These are phyloP conservation scores for Lagenorhynchus albirostris DNA, from an alignment of 2,113 vertebrate species.

Conservation along the genomic window DNA sequence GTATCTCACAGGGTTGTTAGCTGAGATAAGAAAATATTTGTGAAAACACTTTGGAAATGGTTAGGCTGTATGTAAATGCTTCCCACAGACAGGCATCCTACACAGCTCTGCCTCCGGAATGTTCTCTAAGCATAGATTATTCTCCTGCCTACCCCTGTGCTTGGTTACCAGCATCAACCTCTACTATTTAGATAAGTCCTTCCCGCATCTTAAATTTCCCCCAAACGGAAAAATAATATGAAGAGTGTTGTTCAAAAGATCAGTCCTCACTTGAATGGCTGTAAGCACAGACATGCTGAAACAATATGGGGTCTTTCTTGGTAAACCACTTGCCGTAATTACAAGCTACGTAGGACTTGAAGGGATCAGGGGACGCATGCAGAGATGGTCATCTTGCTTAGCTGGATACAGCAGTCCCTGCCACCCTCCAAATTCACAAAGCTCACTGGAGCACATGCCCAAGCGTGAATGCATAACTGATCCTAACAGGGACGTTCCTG, in stretches of 20 bases:
- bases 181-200: neutral
- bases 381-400: neutral
- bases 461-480: neutral
- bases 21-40: neutral
- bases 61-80: neutral
- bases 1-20: neutral
- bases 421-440: neutral
- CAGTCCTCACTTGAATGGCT: neutral
- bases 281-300: neutral
- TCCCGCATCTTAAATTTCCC: neutral
- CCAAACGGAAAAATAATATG: neutral
- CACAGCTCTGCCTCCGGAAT: neutral
- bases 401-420: neutral
- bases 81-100: neutral
- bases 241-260: neutral
- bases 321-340: neutral
- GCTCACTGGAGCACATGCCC: neutral
- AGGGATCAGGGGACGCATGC: accelerated
- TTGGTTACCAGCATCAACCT: neutral
- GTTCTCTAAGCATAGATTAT: neutral
- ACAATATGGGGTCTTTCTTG: neutral
- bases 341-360: too few species aligned
- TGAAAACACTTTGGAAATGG: neutral
- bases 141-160: neutral
- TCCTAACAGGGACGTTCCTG: neutral